These are phyloP conservation scores for Australoheros facetus DNA, from an alignment of 2,797 vertebrate species.

Conservation along the genomic window DNA sequence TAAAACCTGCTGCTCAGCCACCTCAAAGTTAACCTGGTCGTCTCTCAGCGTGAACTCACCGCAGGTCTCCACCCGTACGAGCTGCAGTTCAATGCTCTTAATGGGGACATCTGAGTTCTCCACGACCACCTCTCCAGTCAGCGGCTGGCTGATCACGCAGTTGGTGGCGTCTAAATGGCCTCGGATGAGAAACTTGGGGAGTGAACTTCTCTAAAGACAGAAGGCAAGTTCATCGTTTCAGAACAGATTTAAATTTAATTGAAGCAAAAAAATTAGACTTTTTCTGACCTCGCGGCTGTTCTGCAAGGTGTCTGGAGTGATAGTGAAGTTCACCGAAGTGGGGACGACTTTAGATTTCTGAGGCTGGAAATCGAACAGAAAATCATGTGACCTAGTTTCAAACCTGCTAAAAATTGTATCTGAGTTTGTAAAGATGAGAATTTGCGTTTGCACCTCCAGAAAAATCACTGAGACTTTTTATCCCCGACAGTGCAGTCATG, in stretches of 20 bases:
- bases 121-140: constrained; percentile 91
- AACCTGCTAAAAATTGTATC: neutral
- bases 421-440: no score
- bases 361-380: constrained; percentile 76
- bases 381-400: neutral
- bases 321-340: constrained; percentile 91
- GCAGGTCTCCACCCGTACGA: constrained; percentile 96
- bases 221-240: neutral
- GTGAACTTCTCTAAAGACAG: constrained; percentile 78
- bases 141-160: constrained; percentile 90
- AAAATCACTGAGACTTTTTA: neutral
- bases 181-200: constrained; percentile 91
- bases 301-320: constrained; percentile 94
- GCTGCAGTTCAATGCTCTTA: constrained; percentile 94
- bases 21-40: neutral
- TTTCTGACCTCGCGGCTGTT: constrained; percentile 88
- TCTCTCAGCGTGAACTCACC: constrained; percentile 76
- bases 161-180: constrained; percentile 91
- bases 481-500: neutral
- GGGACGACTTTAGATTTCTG: constrained; percentile 88
- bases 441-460: neutral
- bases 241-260: neutral
- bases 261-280: neutral
- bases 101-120: constrained; percentile 90
- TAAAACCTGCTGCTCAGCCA: neutral